phyloP scores from a whole-genome alignment of 2,888 invertebrate genomes.

The Pristionchus entomophagus region DNA sequence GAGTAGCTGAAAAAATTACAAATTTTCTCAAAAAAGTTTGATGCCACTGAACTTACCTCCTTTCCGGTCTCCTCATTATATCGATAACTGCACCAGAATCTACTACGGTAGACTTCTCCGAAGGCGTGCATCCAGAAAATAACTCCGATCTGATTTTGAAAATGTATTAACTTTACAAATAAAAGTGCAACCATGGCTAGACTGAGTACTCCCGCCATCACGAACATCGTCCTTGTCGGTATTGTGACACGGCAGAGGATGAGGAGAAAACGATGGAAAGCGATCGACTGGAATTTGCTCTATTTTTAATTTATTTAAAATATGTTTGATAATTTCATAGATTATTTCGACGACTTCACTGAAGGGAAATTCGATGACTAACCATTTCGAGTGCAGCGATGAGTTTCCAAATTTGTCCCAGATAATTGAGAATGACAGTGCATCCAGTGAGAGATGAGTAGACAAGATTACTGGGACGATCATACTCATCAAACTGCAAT shows the following conservation, averaged over 20 bases:
- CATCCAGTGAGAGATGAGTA: background rate
- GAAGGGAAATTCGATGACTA: background rate
- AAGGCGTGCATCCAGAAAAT: background rate
- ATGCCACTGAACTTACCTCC: background rate
- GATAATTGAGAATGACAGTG: slow-evolving; percentile 22
- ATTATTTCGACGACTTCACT: too few species aligned
- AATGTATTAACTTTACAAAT: background rate
- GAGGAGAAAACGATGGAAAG: background rate
- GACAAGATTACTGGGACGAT: slow-evolving; percentile 3
- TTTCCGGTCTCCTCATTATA: background rate
- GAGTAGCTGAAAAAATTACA: background rate
- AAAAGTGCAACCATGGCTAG: background rate
- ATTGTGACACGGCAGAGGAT: background rate
- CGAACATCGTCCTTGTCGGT: background rate
- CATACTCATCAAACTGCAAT: slow-evolving; percentile 12
- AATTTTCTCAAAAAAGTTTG: too few species aligned
- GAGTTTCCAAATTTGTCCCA: background rate
- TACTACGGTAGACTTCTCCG: background rate
- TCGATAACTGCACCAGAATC: slow-evolving; percentile 32
- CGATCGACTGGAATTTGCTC: background rate
- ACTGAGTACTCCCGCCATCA: background rate
- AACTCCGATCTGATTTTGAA: background rate
- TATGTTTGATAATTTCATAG: background rate
- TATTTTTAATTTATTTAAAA: background rate
- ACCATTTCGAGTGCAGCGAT: background rate